Percentiles rank a stretch among this genome's conserved stretches.
These are phyloP conservation scores for Hydropsyche betteni DNA, from an alignment of 2,888 invertebrate species.

Conservation along the genomic window DNA sequence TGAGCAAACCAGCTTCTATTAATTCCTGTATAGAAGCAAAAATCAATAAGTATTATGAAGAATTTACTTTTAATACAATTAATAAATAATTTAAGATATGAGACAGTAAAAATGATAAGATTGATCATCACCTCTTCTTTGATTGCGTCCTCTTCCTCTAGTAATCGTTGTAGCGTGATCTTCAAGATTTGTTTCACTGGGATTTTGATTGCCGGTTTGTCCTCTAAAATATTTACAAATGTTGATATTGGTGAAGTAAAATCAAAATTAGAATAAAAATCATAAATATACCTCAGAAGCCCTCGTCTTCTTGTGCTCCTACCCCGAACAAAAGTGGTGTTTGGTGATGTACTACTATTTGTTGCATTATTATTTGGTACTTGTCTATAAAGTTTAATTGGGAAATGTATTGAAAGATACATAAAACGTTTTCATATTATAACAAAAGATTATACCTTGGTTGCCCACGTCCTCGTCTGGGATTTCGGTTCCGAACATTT, in stretches of 20 bases:
- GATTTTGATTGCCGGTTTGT: conserved; percentile 2
- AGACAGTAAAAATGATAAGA: background rate
- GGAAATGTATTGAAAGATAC: background rate
- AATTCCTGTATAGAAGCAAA: conserved; percentile 37
- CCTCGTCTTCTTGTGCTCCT: conserved; percentile 41
- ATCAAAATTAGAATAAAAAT: background rate
- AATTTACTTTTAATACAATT: background rate
- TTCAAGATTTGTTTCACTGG: conserved; percentile 3
- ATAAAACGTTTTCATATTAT: background rate
- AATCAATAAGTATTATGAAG: conserved; percentile 32
- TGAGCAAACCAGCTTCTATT: conserved; percentile 41
- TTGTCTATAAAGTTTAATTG: conserved; percentile 5
- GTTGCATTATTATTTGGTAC: background rate
- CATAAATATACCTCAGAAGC: conserved; percentile 30
- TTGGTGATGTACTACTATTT: background rate
- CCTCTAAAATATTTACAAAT: background rate
- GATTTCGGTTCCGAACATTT: conserved; percentile 21
- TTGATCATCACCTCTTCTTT: conserved; percentile 22
- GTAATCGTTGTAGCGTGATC: background rate
- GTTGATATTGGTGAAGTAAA: background rate
- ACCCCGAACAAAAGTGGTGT: conserved; percentile 14
- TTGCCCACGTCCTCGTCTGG: background rate
- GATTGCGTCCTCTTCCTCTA: conserved; percentile 34
- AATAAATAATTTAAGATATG: background rate
- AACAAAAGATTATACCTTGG: background rate